Evolutionary conservation across 1,140 invertebrate genomes (phyloP).

Genomic region (Papilio xuthus): DNA sequence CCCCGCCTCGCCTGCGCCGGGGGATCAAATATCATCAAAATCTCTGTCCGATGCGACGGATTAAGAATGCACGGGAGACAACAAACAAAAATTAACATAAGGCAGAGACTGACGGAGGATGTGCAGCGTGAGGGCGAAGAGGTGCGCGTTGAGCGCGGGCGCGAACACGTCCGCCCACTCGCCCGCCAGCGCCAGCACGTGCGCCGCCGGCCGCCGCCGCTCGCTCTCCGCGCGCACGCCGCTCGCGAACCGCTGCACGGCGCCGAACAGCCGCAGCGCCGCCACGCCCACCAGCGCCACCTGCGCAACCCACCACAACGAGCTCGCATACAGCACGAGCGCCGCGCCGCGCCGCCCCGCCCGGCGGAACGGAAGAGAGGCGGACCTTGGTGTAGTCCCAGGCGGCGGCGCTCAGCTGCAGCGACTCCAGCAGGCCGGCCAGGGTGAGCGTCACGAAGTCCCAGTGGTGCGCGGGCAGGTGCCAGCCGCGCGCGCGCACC

Average conservation of each 20-base stretch:
- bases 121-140: constrained; percentile 43
- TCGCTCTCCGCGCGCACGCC: constrained; percentile 34
- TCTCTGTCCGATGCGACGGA: too few species aligned
- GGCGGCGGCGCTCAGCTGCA: constrained; percentile 38
- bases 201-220: constrained; percentile 42
- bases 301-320: constrained; percentile 41
- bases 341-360: constrained; percentile 41
- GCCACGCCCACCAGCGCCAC: constrained; percentile 44
- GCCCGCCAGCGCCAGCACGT: constrained; percentile 48
- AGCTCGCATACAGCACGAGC: constrained; percentile 41
- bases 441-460: constrained; percentile 65
- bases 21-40: not conserved
- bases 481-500: constrained; percentile 49
- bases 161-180: constrained; percentile 65
- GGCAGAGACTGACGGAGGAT: constrained; percentile 46
- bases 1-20: not conserved
- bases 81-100: not conserved
- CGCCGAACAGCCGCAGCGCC: constrained; percentile 43
- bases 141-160: constrained; percentile 47
- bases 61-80: not conserved
- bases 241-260: constrained; percentile 43
- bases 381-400: constrained; percentile 48
- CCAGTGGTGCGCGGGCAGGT: constrained; percentile 51
- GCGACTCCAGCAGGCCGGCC: constrained; percentile 51
- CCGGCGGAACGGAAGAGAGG: not conserved